A percentile compares a stretch with the other conserved stretches of the same genome.
Conservation (phyloP, 2,888 invertebrate species). For the Himalopsyche kuldschensis region DNA sequence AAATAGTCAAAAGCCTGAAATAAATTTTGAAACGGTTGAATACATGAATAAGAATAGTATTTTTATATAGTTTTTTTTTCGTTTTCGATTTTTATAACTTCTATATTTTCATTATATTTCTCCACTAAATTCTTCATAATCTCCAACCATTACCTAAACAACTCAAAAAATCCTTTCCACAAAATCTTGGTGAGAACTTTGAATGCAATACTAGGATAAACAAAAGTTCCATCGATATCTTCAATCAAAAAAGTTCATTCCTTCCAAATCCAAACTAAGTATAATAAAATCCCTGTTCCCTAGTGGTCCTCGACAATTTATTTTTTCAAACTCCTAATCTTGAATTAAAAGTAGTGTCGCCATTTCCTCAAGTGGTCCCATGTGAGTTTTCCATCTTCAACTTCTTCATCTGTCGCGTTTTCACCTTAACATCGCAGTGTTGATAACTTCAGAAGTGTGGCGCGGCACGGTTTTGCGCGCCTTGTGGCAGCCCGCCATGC, state of each 20-base stretch:
- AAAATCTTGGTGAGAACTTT: no score
- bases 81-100: no score
- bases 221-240: neutral
- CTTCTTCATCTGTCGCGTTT: neutral
- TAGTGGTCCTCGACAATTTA: neutral
- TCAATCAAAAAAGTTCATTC: neutral
- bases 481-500: slow-evolving; percentile 73
- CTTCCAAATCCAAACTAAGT: neutral
- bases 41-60: neutral
- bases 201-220: no score
- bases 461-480: slow-evolving; percentile 70
- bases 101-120: no score
- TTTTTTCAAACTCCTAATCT: no score
- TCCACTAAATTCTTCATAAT: neutral
- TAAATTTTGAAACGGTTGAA: neutral
- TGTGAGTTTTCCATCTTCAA: neutral
- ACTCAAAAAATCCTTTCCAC: no score
- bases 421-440: neutral
- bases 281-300: neutral
- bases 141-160: neutral
- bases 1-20: neutral
- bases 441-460: slow-evolving; percentile 52
- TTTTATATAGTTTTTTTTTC: no score
- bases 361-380: neutral
- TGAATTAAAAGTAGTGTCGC: no score